phyloP scores from a whole-genome alignment of 1,140 invertebrate genomes.

The Drosophila micromelanica region DNA sequence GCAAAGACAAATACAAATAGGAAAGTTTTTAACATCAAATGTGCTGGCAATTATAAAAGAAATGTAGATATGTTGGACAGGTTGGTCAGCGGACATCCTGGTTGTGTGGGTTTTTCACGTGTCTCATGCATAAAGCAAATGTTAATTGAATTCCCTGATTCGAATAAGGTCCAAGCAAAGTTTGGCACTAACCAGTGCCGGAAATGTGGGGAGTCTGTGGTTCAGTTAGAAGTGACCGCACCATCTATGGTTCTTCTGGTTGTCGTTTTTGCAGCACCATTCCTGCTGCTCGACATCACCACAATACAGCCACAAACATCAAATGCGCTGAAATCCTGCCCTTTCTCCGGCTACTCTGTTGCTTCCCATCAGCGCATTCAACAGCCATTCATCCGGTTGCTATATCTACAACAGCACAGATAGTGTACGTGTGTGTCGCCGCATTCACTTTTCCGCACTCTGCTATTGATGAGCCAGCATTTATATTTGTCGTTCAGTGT shows the following conservation, averaged over 20 bases:
- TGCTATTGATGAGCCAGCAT: conserved; percentile 71
- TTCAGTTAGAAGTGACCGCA: conserved; percentile 35
- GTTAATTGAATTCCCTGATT: conserved; percentile 73
- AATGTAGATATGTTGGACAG: neutral
- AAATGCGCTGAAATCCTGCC: conserved; percentile 52
- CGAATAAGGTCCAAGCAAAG: conserved; percentile 42
- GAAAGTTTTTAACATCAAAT: conserved; percentile 53
- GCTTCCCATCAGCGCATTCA: conserved; percentile 21
- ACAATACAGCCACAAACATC: conserved; percentile 55
- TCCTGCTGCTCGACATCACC: neutral
- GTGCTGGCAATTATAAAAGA: conserved; percentile 36
- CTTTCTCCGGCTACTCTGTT: conserved; percentile 31
- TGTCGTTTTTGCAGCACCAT: neutral
- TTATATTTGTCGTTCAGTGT: conserved; percentile 76
- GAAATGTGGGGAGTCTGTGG: conserved; percentile 41
- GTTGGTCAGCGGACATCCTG: neutral
- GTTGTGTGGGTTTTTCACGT: neutral
- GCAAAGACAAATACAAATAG: conserved; percentile 69
- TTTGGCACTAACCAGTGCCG: conserved; percentile 34
- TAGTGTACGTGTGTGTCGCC: conserved; percentile 45
- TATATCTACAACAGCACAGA: conserved; percentile 1
- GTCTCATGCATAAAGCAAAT: conserved; percentile 74
- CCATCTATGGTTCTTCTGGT: conserved; percentile 31
- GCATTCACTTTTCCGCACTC: conserved; percentile 60
- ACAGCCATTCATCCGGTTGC: conserved; percentile 5